These are phyloP conservation scores for Galaxias olidus DNA, from an alignment of 2,797 vertebrate species.

Conservation along the genomic window DNA sequence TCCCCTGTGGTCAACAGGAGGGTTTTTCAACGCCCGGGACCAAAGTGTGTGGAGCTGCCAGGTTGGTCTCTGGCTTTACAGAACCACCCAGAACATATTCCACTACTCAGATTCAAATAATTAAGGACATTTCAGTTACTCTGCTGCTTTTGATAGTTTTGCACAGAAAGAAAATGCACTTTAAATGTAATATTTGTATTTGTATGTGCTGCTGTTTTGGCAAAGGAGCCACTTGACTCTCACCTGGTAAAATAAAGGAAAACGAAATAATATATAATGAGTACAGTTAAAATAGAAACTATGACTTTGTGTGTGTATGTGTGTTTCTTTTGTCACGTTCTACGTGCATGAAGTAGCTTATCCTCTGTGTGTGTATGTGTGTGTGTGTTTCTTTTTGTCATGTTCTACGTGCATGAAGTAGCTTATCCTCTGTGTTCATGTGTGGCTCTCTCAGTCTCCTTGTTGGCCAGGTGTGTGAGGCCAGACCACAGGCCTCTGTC, in stretches of 20 bases:
- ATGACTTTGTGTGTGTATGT: slow-evolving; percentile 15
- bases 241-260: too few species aligned
- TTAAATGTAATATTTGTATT: too few species aligned
- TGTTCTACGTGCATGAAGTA: too few species aligned
- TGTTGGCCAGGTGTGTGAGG: not conserved
- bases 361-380: slow-evolving; percentile 5
- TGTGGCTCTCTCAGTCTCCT: slow-evolving; percentile 7
- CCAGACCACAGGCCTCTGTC: slow-evolving; percentile 9
- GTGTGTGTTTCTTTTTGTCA: not conserved
- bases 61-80: slow-evolving; percentile 2
- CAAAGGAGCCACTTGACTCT: too few species aligned
- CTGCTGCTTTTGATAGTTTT: not conserved
- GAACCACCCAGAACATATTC: not conserved
- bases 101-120: not conserved
- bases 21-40: not conserved
- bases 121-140: too few species aligned
- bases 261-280: too few species aligned
- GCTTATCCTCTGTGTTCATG: not conserved
- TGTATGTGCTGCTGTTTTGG: too few species aligned
- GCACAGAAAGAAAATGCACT: not conserved
- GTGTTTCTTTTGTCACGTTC: not conserved
- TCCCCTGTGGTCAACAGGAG: not conserved
- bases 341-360: too few species aligned
- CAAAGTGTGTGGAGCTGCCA: slow-evolving; percentile 41
- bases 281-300: slow-evolving; percentile 16